phyloP scores from a whole-genome alignment of 2,888 invertebrate species.

The Perithous albicinctus region DNA sequence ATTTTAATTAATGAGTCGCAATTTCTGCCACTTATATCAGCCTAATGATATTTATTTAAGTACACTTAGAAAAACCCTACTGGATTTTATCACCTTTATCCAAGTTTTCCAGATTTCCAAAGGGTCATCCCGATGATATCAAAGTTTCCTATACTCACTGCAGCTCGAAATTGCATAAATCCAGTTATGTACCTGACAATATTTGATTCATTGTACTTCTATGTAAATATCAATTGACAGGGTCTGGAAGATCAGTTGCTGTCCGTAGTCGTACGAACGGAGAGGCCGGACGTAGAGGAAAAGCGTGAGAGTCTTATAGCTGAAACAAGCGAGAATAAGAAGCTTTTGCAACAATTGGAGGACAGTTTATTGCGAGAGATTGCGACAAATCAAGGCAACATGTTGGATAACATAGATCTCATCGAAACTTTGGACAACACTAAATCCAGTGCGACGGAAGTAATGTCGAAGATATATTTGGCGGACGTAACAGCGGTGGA shows the following conservation, averaged over 20 bases:
- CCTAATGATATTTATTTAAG: too few relatives aligned
- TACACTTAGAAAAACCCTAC: too few relatives aligned
- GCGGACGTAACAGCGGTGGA: slow-evolving; percentile 92
- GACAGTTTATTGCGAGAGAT: slow-evolving; percentile 94
- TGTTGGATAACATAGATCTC: slow-evolving; percentile 96
- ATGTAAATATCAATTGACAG: slow-evolving; percentile 81
- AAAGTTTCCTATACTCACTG: too few relatives aligned
- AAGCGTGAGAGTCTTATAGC: slow-evolving; percentile 93
- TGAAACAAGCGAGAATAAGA: slow-evolving; percentile 95
- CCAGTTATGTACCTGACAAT: too few relatives aligned
- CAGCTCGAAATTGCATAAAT: too few relatives aligned
- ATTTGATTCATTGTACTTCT: neutral
- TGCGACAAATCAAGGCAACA: slow-evolving; percentile 95
- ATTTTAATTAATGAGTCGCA: too few relatives aligned
- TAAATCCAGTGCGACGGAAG: slow-evolving; percentile 94
- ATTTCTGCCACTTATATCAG: too few relatives aligned
- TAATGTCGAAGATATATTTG: slow-evolving; percentile 90
- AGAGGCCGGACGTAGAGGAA: slow-evolving; percentile 94
- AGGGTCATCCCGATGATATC: too few relatives aligned
- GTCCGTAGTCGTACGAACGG: slow-evolving; percentile 94
- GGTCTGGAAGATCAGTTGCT: slow-evolving; percentile 96
- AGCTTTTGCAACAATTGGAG: slow-evolving; percentile 92
- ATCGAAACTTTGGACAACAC: slow-evolving; percentile 95
- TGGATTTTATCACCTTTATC: too few relatives aligned
- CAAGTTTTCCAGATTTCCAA: too few relatives aligned